Percentiles rank a stretch among this genome's conserved stretches.
phyloP scores from a whole-genome alignment of 1,140 invertebrate species.

The Zaprionus ornatus region DNA sequence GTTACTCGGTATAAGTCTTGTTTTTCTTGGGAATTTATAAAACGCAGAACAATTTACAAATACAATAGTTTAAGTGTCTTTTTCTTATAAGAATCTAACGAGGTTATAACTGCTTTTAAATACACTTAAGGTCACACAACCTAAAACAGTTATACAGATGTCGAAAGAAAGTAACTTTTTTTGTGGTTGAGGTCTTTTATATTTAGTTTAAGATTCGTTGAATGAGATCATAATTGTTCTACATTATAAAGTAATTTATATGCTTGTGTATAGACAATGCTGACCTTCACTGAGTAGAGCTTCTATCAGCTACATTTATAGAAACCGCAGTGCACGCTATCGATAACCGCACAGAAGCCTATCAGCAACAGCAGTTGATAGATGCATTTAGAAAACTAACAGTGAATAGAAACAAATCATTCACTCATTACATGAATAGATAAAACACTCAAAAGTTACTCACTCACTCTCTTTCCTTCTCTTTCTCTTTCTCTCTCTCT shows the following conservation, averaged over 20 bases:
- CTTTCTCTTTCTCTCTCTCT: too few relatives aligned
- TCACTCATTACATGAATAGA: neutral
- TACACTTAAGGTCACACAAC: neutral
- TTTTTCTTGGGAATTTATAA: neutral
- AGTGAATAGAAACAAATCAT: neutral
- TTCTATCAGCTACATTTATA: neutral
- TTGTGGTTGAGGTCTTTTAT: too few relatives aligned
- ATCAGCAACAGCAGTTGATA: neutral
- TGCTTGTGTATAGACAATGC: neutral
- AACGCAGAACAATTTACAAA: neutral
- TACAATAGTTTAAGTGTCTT: neutral
- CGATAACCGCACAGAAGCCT: neutral
- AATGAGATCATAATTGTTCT: neutral
- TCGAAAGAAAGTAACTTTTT: neutral
- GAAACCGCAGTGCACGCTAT: neutral
- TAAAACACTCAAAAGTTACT: neutral
- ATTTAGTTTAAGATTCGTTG: neutral
- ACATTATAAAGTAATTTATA: neutral
- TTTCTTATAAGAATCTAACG: conserved; percentile 7
- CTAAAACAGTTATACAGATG: neutral
- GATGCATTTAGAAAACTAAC: neutral
- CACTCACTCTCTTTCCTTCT: too few relatives aligned
- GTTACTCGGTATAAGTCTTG: neutral
- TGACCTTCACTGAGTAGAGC: neutral
- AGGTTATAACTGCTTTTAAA: conserved; percentile 31